A percentile compares a stretch with the other conserved stretches of the same genome.
phyloP scores from a whole-genome alignment of 2,888 invertebrate species.

The Philaethria dido region DNA sequence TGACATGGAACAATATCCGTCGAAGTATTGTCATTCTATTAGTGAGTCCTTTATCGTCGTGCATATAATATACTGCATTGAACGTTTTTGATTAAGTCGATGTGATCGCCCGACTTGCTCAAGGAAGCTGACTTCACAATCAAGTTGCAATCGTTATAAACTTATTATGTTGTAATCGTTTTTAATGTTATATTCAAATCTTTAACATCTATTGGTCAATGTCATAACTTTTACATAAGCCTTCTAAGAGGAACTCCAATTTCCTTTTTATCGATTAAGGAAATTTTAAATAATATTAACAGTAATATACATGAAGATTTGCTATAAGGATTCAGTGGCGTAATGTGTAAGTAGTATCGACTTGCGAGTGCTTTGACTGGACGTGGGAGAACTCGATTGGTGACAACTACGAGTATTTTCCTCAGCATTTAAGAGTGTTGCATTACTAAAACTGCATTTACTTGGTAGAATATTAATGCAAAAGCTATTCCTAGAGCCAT shows the following conservation, averaged over 20 bases:
- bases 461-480: conserved; percentile 63
- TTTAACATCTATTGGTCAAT: no score
- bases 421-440: conserved; percentile 52
- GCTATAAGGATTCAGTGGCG: conserved; percentile 11
- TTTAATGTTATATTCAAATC: no score
- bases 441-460: conserved; percentile 58
- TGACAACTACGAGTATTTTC: conserved; percentile 61
- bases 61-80: conserved; percentile 34
- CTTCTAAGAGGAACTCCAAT: no score
- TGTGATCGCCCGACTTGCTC: conserved; percentile 33
- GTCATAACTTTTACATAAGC: no score
- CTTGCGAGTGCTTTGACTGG: conserved; percentile 54
- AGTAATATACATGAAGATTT: no score
- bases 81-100: conserved; percentile 35
- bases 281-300: no score
- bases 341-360: conserved; percentile 52
- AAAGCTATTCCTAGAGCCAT: conserved; percentile 62
- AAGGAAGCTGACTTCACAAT: conserved; percentile 36
- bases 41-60: conserved; percentile 39
- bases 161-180: not conserved
- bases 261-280: no score
- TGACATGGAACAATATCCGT: conserved; percentile 38
- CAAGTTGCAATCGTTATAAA: conserved; percentile 34
- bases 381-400: conserved; percentile 78
- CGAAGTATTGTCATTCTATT: conserved; percentile 45